These are phyloP conservation scores for Anarhynchus alexandrinus DNA, from an alignment of 2,113 vertebrate species.

Conservation along the genomic window DNA sequence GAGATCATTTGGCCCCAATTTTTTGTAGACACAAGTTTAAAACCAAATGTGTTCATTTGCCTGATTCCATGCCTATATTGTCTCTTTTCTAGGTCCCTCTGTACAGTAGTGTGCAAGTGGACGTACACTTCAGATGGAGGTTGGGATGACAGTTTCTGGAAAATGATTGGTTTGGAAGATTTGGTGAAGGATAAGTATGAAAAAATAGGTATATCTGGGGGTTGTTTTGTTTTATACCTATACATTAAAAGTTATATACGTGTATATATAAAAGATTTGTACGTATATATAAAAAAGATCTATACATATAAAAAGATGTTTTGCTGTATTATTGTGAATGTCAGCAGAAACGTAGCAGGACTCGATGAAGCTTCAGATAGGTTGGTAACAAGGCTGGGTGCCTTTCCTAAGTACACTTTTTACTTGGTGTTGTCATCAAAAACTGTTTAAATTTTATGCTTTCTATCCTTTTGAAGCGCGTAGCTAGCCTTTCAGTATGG, in stretches of 20 bases:
- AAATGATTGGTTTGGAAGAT: constrained; percentile 83
- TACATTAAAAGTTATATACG: neutral
- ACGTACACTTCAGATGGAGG: constrained; percentile 87
- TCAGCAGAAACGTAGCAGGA: neutral
- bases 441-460: neutral
- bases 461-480: neutral
- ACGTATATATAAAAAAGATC: neutral
- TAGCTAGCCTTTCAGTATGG: neutral
- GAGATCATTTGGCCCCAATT: neutral
- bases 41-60: neutral
- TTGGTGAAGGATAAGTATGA: constrained; percentile 82
- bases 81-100: constrained; percentile 83
- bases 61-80: neutral
- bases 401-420: neutral
- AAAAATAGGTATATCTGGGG: constrained; percentile 84
- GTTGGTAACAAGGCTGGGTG: neutral
- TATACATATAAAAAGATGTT: neutral
- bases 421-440: neutral
- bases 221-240: neutral
- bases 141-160: constrained; percentile 92
- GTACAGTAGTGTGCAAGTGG: constrained; percentile 96
- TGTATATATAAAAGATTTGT: neutral
- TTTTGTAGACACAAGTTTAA: neutral
- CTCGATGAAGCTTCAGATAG: neutral
- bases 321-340: neutral